Evolutionary conservation across 2,113 vertebrate genomes (phyloP).

Genomic region (Mormoops blainvillei): DNA sequence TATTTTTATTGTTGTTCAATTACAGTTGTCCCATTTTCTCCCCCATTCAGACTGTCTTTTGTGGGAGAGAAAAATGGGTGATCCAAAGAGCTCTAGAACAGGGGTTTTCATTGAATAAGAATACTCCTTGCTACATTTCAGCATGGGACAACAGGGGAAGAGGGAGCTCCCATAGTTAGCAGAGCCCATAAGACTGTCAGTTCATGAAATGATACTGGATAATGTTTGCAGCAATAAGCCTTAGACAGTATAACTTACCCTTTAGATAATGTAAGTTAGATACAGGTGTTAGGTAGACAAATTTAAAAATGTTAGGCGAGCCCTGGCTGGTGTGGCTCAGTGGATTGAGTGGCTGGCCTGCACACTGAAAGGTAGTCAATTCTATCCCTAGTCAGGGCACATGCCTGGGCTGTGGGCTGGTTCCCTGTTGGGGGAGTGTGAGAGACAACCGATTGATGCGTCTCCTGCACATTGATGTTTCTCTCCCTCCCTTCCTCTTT

Average conservation of each 20-base stretch:
- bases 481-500: too few species aligned
- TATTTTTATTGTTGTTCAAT: too few species aligned
- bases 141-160: background rate
- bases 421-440: too few species aligned
- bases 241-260: background rate
- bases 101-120: background rate
- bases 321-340: too few species aligned
- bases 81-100: background rate
- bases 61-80: background rate
- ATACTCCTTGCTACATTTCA: background rate
- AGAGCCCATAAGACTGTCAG: background rate
- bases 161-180: background rate
- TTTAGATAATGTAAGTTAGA: background rate
- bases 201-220: background rate
- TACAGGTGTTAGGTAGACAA: background rate
- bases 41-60: background rate
- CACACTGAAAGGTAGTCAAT: too few species aligned
- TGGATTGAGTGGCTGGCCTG: too few species aligned
- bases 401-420: too few species aligned
- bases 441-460: too few species aligned
- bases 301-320: background rate
- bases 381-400: too few species aligned
- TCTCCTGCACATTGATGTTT: too few species aligned
- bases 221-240: background rate
- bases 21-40: too few species aligned